These are phyloP conservation scores for Celastrina argiolus DNA, from an alignment of 2,888 invertebrate species.

Conservation along the genomic window DNA sequence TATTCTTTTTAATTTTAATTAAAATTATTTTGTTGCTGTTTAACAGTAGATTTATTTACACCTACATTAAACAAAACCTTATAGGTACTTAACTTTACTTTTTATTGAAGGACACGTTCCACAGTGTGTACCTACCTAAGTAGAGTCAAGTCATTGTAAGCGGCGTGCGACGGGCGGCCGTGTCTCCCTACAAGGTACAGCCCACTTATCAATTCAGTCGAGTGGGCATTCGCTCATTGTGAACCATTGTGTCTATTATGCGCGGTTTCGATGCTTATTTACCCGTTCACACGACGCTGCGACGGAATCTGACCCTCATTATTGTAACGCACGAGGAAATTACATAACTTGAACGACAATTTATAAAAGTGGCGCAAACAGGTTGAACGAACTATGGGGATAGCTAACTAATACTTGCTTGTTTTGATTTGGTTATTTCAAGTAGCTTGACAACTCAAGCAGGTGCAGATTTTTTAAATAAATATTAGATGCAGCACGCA, in stretches of 20 bases:
- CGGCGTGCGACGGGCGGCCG: slow-evolving; percentile 42
- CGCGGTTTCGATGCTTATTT: slow-evolving; percentile 64
- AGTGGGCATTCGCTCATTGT: slow-evolving; percentile 74
- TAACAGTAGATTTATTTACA: too few species aligned
- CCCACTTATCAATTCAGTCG: slow-evolving; percentile 77
- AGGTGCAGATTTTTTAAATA: too few species aligned
- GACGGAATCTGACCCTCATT: slow-evolving; percentile 34
- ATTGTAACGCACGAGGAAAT: slow-evolving; percentile 18
- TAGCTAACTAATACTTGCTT: background rate
- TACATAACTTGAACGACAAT: background rate
- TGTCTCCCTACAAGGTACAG: slow-evolving; percentile 51
- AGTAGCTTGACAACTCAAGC: background rate
- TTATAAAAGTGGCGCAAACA: background rate
- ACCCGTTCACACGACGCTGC: slow-evolving; percentile 60
- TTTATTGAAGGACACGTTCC: background rate
- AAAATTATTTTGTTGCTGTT: too few species aligned
- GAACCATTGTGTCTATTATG: slow-evolving; percentile 69
- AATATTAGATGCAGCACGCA: too few species aligned
- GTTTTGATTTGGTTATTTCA: background rate
- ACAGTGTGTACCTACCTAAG: background rate
- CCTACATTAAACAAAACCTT: too few species aligned
- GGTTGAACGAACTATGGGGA: background rate
- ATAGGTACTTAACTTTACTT: too few species aligned
- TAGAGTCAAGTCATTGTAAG: slow-evolving; percentile 20
- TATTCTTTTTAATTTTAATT: too few species aligned